Evolutionary conservation across 2,113 vertebrate genomes (phyloP), one percentile per base, ranked within the genome.

Genomic region (Rhinoptilus africanus): DNA sequence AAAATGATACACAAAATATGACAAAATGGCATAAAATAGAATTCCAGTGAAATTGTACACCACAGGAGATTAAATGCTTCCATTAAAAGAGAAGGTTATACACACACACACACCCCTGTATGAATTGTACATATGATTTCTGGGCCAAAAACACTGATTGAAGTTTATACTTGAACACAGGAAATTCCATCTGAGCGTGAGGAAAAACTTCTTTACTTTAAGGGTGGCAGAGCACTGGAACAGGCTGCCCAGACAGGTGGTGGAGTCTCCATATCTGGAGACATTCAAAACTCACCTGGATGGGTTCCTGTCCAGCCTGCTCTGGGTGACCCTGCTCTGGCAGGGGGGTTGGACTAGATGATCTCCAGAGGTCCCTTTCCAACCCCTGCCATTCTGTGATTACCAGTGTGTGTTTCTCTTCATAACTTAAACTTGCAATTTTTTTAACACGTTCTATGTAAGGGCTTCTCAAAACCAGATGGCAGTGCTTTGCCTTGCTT

Each of bases 61-160:
- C 9, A 21, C 23, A 39, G 34, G 10, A 89, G 5, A 16, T 39
- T 12, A 69, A 74, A 62, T 45, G 1, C 64, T 92, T 93, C 21
- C 6, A 11, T 35, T 74, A 48, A 32, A 74, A 59, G 48, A 50
- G 30, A 19, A 79, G 85, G 48, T 12, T 66, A 3, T 12, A 5
- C 39, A 39, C 39, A 21, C 5, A 16, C 4, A 34, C 3, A 9
- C 4, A 24, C 0, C 3, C 5, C 37, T 12, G 10, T 48, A 9
- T 60, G 45, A 68, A 20, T 72, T 72, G 9, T 54, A 45, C 2
- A 0, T 73, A 4, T 10, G 26, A 64, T 60, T 89, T 94, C 22
- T 79, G 53, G 16, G 34, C 10, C 22, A 51, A 43, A 83, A 81
- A 8, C 17, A 75, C 18, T 28, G 12, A 14, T 77, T 85, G 17